Conservation (phyloP, 2,888 invertebrate genomes). For the Sipha maydis region DNA sequence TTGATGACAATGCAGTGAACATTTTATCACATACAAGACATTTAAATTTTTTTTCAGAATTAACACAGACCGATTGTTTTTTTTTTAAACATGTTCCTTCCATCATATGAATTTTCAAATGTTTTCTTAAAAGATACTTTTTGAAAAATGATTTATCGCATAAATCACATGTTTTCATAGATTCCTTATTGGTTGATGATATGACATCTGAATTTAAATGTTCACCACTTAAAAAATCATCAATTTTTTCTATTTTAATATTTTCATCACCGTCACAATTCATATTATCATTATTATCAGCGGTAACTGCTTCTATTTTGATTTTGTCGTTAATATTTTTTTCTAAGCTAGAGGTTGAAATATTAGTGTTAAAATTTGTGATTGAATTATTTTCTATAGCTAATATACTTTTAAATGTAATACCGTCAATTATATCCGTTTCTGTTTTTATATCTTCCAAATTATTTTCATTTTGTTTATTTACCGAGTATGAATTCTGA, state of each 20-base stretch:
- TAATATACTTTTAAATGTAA: no score
- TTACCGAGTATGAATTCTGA: no score
- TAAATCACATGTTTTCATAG: background rate
- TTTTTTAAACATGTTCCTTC: background rate
- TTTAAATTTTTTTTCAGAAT: background rate
- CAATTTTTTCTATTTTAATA: background rate
- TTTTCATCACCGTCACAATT: background rate
- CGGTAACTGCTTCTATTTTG: no score
- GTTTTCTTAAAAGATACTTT: background rate
- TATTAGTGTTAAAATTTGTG: no score
- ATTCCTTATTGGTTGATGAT: background rate
- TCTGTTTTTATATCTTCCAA: no score
- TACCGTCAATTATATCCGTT: no score
- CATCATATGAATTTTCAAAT: background rate
- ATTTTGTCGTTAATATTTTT: no score
- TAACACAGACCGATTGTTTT: background rate
- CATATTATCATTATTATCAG: no score
- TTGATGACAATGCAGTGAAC: background rate
- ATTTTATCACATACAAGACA: background rate
- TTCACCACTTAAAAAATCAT: no score
- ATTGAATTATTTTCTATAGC: no score
- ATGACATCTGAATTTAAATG: background rate
- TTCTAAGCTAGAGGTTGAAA: no score
- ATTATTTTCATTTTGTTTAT: no score
- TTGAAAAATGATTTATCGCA: background rate